Evolutionary conservation across 2,888 invertebrate species (phyloP), one percentile per base, ranked within the genome.

Genomic region (Penaeus monodon): DNA sequence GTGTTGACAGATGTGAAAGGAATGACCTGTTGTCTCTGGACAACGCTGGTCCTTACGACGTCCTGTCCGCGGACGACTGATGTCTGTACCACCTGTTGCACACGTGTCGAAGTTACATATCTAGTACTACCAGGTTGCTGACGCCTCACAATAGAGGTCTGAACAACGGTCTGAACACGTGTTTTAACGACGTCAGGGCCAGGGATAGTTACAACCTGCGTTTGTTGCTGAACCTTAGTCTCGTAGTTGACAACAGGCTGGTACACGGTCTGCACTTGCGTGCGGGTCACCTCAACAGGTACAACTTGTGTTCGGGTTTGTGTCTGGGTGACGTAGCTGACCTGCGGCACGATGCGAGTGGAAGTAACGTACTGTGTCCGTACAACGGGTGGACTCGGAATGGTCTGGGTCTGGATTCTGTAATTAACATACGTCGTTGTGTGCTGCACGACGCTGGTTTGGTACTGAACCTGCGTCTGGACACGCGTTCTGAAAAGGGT

Each of bases 281-380:
- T 88, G n/a, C 80, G 66, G 33, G 86, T 86, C 17, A 88, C 76
- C 73, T 86, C 81, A n/a, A 88, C 79, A 81, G 88, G 88, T 68
- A 88, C 81, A 7, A 84, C 83, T 70, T 84, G 88, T 84, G 88
- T 88, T n/a, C 74, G 82, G 2, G 80, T 85, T 57, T 86, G 86
- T 24, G 88, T 88, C 73, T 84, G 65, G 17, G 88, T 88, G 49
- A 88, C 80, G 63, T 86, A 88, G 64, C 80, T 81, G 65, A 88
- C 84, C 63, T 86, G 86, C n/a, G 88, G 86, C 20, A 86, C 80
- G 29, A 88, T 70, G 17, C 86, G 85, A 10, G 88, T 88, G 17
- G 85, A 82, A 4, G 88, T 88, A 27, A 88, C 81, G 63, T 77
- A 86, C 27, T 63, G 78, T 33, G 80, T 70, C 29, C 86, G 80